Conservation (phyloP, 2,113 vertebrate species). For the Bubo bubo region DNA sequence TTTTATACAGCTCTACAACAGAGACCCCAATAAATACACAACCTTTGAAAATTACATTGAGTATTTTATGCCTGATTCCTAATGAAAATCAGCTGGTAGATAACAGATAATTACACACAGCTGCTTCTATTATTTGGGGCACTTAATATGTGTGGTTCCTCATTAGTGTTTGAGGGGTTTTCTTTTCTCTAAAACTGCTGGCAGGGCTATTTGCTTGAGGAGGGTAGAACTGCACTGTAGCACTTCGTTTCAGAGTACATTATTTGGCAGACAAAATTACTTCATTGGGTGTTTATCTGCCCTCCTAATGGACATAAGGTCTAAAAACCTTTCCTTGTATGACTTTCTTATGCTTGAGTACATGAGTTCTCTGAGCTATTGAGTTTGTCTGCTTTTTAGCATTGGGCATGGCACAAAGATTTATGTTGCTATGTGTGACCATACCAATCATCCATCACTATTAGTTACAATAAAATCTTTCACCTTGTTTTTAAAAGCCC, state of each 20-base stretch:
- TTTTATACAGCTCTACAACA: background rate
- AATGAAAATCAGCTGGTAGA: background rate
- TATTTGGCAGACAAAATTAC: constrained; percentile 11
- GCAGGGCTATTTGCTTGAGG: background rate
- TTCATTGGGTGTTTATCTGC: background rate
- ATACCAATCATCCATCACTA: constrained; percentile 69
- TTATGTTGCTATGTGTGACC: constrained; percentile 60
- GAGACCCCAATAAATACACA: background rate
- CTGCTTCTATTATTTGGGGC: background rate
- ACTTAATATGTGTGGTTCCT: background rate
- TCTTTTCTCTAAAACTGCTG: background rate
- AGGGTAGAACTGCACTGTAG: background rate
- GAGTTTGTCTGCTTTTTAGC: constrained; percentile 46
- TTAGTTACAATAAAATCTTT: constrained; percentile 75
- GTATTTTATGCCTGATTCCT: background rate
- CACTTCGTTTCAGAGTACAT: background rate
- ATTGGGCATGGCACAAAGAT: constrained; percentile 55
- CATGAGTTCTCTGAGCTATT: background rate
- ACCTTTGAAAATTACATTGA: background rate
- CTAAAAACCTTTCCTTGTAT: background rate
- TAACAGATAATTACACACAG: background rate
- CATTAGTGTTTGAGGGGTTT: background rate
- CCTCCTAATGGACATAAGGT: constrained; percentile 38
- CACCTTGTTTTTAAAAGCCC: constrained; percentile 72
- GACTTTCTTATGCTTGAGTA: constrained; percentile 4